These are phyloP conservation scores for Beaufortia kweichowensis DNA, from an alignment of 2,113 vertebrate genomes.

Conservation along the genomic window DNA sequence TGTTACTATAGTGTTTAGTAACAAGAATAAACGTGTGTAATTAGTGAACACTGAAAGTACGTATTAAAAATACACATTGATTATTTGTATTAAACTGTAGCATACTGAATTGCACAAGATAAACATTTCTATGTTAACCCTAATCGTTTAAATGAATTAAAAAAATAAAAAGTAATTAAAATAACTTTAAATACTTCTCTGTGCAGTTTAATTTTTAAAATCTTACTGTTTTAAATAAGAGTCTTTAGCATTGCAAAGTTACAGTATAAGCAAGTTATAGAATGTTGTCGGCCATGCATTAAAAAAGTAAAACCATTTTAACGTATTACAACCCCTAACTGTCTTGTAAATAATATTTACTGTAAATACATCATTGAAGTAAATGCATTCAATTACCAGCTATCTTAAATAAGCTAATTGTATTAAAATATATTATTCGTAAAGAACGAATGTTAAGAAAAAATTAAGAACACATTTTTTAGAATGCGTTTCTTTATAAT, in stretches of 20 bases:
- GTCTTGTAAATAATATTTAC: background rate
- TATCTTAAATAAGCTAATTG: background rate
- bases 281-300: background rate
- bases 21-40: too few species aligned
- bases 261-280: background rate
- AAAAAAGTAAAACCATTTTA: background rate
- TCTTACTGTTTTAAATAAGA: background rate
- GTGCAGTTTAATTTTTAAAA: background rate
- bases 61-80: too few species aligned
- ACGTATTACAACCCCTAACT: background rate
- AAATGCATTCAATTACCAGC: background rate
- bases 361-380: background rate
- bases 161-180: background rate
- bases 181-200: background rate
- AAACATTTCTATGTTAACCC: background rate
- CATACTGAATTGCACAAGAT: background rate
- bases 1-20: too few species aligned
- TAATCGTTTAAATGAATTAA: background rate
- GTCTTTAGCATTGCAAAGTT: background rate
- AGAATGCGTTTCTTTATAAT: background rate
- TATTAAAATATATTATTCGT: too few species aligned
- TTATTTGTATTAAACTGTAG: background rate
- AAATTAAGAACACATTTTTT: background rate
- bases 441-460: too few species aligned
- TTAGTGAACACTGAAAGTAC: too few species aligned